Base-by-base conservation (phyloP, 2,113 vertebrate genomes). In the Hippopotamus amphibius region DNA sequence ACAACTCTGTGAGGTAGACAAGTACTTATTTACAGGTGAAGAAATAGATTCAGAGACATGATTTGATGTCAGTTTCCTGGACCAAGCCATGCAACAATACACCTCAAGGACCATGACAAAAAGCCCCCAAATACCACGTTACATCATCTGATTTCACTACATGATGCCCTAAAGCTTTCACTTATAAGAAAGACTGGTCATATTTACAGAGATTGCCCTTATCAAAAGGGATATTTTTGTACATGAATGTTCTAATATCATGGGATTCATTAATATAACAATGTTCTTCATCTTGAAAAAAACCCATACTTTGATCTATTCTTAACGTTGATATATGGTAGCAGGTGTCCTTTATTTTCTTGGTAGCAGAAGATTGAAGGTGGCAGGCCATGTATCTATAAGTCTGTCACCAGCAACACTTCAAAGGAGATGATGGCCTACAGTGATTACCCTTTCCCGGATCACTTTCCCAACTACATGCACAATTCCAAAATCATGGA, bases 391-490 rank as follows among this genome's bases (percentile, higher is more conserved):
- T 98, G 97, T 92, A 97, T 99, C 77, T 99, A 99, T 95, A 98
- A 97, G 57, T 99, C 99, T 48, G 93, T 99, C 69, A 98, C 98
- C 69, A 97, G 85, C 90, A 99, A 99, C 98, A 99, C 98, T 50
- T 99, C 98, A 41, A 99, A 99, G 97, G 99, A 99, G 96, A 99
- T 99, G 97, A 99, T 98, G 97, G 98, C 99, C 94, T 99, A 97
- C 92, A 99, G 99, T 53, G 99, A 99, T 59, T 99, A 98, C 48
- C 99, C 99, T 22, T 98, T 99, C 97, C 99, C 99, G 0, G 98
- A 97, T 9, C 82, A 98, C 66, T 99, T 98, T 92, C 99, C 99
- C 55, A 99, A 99, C 98, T 99, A 98, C 93, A 95, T 99, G 98
- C 98, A 98, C 94, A 97, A 99, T 96, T 98, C 98, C 24, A 97